These are phyloP conservation scores for Sorex araneus DNA, from an alignment of 2,113 vertebrate species.

Conservation along the genomic window DNA sequence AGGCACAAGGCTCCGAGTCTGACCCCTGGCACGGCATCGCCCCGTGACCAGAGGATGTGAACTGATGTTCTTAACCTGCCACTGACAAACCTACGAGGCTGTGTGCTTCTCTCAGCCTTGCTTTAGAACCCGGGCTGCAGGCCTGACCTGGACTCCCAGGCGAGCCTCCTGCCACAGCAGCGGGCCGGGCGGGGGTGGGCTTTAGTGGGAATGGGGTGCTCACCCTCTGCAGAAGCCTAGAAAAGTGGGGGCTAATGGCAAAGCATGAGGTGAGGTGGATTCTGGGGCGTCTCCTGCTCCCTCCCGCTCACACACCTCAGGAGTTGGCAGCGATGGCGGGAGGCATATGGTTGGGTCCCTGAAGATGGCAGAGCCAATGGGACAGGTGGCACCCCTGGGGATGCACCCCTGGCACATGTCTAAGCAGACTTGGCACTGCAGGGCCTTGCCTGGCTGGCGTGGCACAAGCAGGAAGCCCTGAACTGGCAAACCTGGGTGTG, in stretches of 20 bases:
- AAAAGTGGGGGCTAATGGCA: not conserved
- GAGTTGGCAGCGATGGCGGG: not conserved
- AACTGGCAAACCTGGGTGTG: not conserved
- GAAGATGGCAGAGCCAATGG: not conserved
- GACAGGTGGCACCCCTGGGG: not conserved
- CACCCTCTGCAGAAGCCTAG: not conserved
- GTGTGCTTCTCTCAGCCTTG: slow-evolving; percentile 8
- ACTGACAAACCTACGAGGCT: slow-evolving; percentile 39
- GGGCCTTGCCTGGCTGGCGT: not conserved
- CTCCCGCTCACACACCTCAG: not conserved
- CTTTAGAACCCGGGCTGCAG: not conserved
- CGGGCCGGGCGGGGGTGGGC: slow-evolving; percentile 37
- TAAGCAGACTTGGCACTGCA: not conserved
- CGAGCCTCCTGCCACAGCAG: not conserved
- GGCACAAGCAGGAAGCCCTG: not conserved
- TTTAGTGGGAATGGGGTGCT: not conserved
- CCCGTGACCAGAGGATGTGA: not conserved
- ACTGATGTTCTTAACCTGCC: slow-evolving; percentile 30
- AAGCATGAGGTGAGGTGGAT: not conserved
- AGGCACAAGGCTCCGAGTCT: no score
- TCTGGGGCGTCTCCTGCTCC: not conserved
- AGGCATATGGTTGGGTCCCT: not conserved
- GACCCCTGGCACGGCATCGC: no score
- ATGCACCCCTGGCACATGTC: no score
- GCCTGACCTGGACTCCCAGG: not conserved